Conservation (phyloP, 2,888 invertebrate genomes). For the Lydus trimaculatus region DNA sequence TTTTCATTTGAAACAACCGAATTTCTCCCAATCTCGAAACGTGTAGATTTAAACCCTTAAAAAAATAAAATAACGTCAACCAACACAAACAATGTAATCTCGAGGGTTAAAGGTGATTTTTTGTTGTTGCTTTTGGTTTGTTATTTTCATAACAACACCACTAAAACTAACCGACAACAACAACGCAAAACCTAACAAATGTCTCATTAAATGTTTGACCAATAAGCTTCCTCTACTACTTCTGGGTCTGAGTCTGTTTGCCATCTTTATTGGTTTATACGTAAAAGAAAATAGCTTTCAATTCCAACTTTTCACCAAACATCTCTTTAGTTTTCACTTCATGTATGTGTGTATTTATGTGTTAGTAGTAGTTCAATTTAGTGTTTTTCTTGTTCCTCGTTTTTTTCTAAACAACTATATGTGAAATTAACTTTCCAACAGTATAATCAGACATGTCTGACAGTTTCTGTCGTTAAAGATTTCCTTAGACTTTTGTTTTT, state of each 20-base stretch:
- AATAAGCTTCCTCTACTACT: slow-evolving; percentile 17
- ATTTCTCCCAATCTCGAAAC: neutral
- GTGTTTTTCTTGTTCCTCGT: slow-evolving; percentile 16
- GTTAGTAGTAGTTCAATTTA: neutral
- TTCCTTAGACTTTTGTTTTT: slow-evolving; percentile 8
- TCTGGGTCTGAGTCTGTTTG: too few species aligned
- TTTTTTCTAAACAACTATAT: slow-evolving; percentile 12
- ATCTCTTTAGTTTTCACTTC: slow-evolving; percentile 10
- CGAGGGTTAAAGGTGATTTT: neutral
- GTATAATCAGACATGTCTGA: neutral
- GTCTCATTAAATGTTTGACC: slow-evolving; percentile 21
- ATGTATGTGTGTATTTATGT: slow-evolving; percentile 8
- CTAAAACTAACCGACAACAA: neutral
- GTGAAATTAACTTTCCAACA: slow-evolving; percentile 18
- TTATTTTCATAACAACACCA: neutral
- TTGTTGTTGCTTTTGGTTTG: neutral
- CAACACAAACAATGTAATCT: neutral
- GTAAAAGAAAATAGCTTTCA: slow-evolving; percentile 9
- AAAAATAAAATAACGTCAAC: neutral
- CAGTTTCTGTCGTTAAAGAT: slow-evolving; percentile 2
- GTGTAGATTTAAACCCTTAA: neutral
- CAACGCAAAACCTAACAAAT: slow-evolving; percentile 9
- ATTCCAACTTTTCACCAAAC: slow-evolving; percentile 6
- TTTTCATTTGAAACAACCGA: neutral
- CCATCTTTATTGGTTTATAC: slow-evolving; percentile 18